These are phyloP conservation scores for Caenorhabditis uteleia DNA, from an alignment of 2,888 invertebrate species.

Conservation along the genomic window DNA sequence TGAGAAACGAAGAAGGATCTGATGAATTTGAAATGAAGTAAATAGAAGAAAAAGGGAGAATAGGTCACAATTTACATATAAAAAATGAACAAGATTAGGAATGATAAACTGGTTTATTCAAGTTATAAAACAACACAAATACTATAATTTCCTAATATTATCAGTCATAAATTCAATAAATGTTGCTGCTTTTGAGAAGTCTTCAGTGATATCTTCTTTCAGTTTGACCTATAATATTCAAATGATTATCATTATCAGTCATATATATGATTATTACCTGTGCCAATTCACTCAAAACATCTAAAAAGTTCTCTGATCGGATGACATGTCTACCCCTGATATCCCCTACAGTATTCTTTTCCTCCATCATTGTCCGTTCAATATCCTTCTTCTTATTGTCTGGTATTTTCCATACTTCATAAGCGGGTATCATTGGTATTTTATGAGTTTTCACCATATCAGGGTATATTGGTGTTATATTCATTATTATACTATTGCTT, in stretches of 20 bases:
- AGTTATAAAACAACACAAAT: too few species aligned
- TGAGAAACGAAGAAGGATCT: too few species aligned
- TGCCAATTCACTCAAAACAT: slow-evolving; percentile 44
- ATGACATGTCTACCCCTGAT: slow-evolving; percentile 33
- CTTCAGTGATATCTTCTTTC: slow-evolving; percentile 38
- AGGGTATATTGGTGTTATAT: slow-evolving; percentile 36
- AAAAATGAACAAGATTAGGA: too few species aligned
- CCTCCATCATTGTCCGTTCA: not conserved
- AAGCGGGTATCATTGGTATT: slow-evolving; percentile 41
- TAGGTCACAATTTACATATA: too few species aligned
- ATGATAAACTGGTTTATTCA: too few species aligned
- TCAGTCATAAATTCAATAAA: slow-evolving; percentile 34
- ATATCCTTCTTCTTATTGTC: not conserved
- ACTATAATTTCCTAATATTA: too few species aligned
- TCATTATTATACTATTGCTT: slow-evolving; percentile 3
- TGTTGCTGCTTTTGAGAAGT: slow-evolving; percentile 21
- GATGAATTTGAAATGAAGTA: too few species aligned
- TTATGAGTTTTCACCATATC: slow-evolving; percentile 15
- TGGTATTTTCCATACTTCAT: slow-evolving; percentile 34
- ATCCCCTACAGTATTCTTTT: slow-evolving; percentile 21
- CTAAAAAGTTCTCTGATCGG: slow-evolving; percentile 41
- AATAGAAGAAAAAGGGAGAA: too few species aligned
- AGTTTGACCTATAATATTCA: slow-evolving; percentile 28
- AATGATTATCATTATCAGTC: not conserved
- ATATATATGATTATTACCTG: slow-evolving; percentile 10